These are phyloP conservation scores for Magallana gigas DNA, from an alignment of 1,140 invertebrate genomes.

Conservation along the genomic window DNA sequence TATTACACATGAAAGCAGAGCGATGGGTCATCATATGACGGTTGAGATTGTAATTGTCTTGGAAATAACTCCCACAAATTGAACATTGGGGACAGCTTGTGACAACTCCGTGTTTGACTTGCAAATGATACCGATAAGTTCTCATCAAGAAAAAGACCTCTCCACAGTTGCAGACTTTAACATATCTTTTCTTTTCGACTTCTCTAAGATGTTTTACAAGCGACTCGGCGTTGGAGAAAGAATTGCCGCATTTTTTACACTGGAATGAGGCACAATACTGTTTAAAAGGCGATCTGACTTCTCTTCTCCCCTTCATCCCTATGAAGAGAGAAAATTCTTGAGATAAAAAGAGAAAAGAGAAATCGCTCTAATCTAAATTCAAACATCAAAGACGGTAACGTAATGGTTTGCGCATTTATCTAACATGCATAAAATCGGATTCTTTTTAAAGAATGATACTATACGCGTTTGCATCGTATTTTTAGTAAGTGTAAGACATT, in stretches of 20 bases:
- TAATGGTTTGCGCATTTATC: too few relatives aligned
- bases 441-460: too few relatives aligned
- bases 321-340: constrained; percentile 20
- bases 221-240: background rate
- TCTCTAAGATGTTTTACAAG: constrained; percentile 33
- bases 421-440: too few relatives aligned
- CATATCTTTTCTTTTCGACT: constrained; percentile 35
- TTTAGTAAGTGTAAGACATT: too few relatives aligned
- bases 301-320: constrained; percentile 19
- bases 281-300: constrained; percentile 1
- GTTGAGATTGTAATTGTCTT: constrained; percentile 46
- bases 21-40: constrained; percentile 35
- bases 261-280: background rate
- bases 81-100: constrained; percentile 43
- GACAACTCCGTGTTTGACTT: constrained; percentile 15
- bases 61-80: constrained; percentile 50
- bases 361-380: background rate
- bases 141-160: constrained; percentile 37
- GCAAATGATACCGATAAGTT: constrained; percentile 41
- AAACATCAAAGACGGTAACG: too few relatives aligned
- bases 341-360: constrained; percentile 34
- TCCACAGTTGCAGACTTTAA: constrained; percentile 43
- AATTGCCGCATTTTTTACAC: constrained; percentile 41
- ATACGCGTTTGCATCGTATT: too few relatives aligned
- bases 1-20: background rate